Percentiles rank a stretch among this genome's conserved stretches.
Conservation (phyloP, 2,888 invertebrate species). For the Furcula furcula region DNA sequence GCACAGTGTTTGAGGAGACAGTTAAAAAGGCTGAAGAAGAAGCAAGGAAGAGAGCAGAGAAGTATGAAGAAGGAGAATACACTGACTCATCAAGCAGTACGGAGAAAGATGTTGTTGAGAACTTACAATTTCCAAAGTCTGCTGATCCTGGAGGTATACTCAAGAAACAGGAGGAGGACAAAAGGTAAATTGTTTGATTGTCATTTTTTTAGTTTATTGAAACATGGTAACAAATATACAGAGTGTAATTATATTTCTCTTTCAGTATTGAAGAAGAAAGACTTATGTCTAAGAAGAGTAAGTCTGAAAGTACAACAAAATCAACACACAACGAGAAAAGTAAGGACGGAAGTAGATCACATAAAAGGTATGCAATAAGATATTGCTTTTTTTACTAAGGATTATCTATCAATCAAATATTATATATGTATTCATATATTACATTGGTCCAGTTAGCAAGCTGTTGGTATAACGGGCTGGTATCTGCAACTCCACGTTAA, state of each 20-base stretch:
- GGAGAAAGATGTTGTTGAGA: conserved; percentile 55
- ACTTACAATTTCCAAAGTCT: conserved; percentile 70
- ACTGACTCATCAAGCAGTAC: conserved; percentile 70
- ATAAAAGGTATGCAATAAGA: conserved; percentile 47
- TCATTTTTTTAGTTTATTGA: no score
- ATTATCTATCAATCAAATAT: no score
- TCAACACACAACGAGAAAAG: conserved; percentile 43
- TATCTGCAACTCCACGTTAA: no score
- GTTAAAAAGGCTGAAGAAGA: conserved; percentile 84
- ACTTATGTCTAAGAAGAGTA: conserved; percentile 41
- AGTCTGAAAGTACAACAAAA: conserved; percentile 48
- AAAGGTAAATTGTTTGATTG: conserved; percentile 72
- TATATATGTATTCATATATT: no score
- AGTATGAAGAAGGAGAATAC: conserved; percentile 84
- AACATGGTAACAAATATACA: neutral
- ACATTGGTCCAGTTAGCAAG: no score
- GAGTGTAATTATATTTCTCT: conserved; percentile 4
- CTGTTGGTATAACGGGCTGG: no score
- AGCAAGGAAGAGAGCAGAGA: conserved; percentile 81
- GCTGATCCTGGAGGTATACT: conserved; percentile 73
- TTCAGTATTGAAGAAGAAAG: conserved; percentile 57
- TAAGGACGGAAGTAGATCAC: conserved; percentile 61
- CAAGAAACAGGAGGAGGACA: conserved; percentile 75
- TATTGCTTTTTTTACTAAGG: no score
- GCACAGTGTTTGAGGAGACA: conserved; percentile 84